phyloP scores from a whole-genome alignment of 2,113 vertebrate species.

The Aspidoscelis tigris region DNA sequence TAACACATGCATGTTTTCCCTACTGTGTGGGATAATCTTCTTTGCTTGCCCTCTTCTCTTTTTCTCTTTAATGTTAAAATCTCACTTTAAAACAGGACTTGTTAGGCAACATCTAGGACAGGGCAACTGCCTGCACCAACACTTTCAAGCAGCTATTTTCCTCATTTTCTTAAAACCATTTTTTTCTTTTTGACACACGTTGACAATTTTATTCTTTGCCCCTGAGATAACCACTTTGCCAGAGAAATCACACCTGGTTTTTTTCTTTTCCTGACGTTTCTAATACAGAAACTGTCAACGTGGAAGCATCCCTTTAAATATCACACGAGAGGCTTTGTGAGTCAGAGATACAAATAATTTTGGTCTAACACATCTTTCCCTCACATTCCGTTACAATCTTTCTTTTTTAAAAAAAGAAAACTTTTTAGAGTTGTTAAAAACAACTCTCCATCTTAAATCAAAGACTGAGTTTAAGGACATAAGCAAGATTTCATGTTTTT shows the following conservation, averaged over 20 bases:
- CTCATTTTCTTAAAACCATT: slow-evolving; percentile 26
- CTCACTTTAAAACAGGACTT: slow-evolving; percentile 44
- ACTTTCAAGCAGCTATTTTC: background rate
- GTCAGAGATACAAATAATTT: background rate
- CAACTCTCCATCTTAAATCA: slow-evolving; percentile 8
- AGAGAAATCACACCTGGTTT: background rate
- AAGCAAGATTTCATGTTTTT: slow-evolving; percentile 26
- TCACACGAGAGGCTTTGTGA: background rate
- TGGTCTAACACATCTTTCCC: background rate
- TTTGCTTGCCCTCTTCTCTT: slow-evolving; percentile 19
- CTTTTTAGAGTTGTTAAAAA: too few relatives aligned
- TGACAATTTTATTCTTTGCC: background rate
- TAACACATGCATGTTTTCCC: slow-evolving; percentile 69
- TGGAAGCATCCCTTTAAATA: background rate
- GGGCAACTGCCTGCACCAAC: slow-evolving; percentile 11
- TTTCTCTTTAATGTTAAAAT: slow-evolving; percentile 41
- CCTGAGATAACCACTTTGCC: background rate
- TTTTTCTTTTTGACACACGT: slow-evolving; percentile 18
- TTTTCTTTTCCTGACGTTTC: background rate
- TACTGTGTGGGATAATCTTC: slow-evolving; percentile 51
- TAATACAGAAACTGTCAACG: background rate
- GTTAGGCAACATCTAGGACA: slow-evolving; percentile 28
- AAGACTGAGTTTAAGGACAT: background rate
- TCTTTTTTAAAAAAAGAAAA: too few relatives aligned
- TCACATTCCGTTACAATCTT: too few relatives aligned